A percentile compares a stretch with the other conserved stretches of the same genome.
Conservation (phyloP, 1,140 invertebrate genomes). For the Drosophila sp. region DNA sequence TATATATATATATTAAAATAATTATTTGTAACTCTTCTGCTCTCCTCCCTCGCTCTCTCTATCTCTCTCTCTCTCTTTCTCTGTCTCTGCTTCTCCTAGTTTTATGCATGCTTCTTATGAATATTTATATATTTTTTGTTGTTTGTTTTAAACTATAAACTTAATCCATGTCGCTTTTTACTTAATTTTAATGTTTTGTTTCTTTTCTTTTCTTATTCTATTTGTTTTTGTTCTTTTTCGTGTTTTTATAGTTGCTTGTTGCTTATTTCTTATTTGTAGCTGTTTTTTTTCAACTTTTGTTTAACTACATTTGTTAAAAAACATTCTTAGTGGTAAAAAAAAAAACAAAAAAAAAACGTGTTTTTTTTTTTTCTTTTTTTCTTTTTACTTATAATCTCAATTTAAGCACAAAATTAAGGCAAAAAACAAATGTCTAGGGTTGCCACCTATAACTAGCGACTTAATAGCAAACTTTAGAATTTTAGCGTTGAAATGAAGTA, state of each 20-base stretch:
- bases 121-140: not conserved
- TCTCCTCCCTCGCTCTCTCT: not conserved
- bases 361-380: not conserved
- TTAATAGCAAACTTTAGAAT: no score
- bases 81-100: not conserved
- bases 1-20: not conserved
- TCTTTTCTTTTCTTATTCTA: not conserved
- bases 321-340: not conserved
- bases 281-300: not conserved
- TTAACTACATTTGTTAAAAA: not conserved
- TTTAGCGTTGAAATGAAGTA: no score
- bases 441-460: no score
- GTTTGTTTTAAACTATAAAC: not conserved
- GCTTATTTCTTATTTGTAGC: not conserved
- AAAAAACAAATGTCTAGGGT: slow-evolving; percentile 6
- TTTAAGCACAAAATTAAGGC: not conserved
- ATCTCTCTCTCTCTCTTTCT: not conserved
- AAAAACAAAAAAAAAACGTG: not conserved
- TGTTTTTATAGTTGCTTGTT: not conserved
- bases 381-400: not conserved
- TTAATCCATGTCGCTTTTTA: not conserved
- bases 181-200: not conserved
- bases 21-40: not conserved
- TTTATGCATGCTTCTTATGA: not conserved
- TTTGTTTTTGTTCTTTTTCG: not conserved